These are phyloP conservation scores for Scrobipalpa atriplicella DNA, from an alignment of 2,888 invertebrate genomes.

Conservation along the genomic window DNA sequence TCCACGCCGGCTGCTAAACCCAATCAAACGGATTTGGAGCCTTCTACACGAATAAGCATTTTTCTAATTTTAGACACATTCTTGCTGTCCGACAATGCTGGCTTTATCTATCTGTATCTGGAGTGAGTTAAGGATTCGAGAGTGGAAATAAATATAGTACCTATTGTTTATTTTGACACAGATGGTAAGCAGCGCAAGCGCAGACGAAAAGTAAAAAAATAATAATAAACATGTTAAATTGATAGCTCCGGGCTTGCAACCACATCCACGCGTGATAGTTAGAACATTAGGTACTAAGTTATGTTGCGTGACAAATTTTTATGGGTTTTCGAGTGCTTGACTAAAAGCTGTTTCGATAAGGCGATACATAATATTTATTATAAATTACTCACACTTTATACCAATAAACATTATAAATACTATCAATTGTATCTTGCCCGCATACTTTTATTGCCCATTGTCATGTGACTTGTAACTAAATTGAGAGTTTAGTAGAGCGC, in stretches of 20 bases:
- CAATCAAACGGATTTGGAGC: conserved; percentile 39
- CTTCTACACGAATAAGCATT: conserved; percentile 24
- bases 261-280: conserved; percentile 36
- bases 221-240: conserved; percentile 48
- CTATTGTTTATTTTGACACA: conserved; percentile 34
- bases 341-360: neutral
- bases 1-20: conserved; percentile 47
- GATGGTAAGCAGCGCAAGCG: conserved; percentile 26
- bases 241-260: conserved; percentile 40
- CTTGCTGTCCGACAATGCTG: conserved; percentile 27
- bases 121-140: conserved; percentile 21
- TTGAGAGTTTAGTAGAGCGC: neutral
- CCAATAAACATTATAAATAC: neutral
- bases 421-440: neutral
- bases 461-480: neutral
- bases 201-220: conserved; percentile 42
- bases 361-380: neutral
- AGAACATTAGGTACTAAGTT: conserved; percentile 37
- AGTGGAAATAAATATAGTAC: conserved; percentile 30
- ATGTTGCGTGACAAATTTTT: conserved; percentile 31
- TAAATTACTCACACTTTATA: conserved; percentile 12
- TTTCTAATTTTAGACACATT: conserved; percentile 33
- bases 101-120: conserved; percentile 9
- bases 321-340: neutral
- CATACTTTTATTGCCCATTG: neutral